Base-by-base conservation (phyloP, 2,888 invertebrate species). In the Hypselothyrea guttata region DNA sequence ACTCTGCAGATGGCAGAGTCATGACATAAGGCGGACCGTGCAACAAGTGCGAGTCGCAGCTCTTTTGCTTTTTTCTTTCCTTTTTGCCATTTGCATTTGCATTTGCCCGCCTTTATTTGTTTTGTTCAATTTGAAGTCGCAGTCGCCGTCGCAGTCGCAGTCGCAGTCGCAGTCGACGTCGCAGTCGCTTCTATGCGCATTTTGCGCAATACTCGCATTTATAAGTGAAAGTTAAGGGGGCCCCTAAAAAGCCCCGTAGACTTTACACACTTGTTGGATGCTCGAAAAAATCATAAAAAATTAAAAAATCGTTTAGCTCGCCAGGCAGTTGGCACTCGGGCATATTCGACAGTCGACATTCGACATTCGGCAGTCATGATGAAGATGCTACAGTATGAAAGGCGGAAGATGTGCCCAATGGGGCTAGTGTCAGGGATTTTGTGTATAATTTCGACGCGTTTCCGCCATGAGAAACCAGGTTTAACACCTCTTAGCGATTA, bases 401-500 rank as follows among this genome's bases (percentile, higher is more conserved):
- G 3, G 49, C 49, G 54, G 49, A 54, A 54, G 41, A 42, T 13
- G 48, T 12, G 31, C 45, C 11, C n/a, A 38, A 44, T 31, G 38
- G 22, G 22, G 22, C 22, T 22, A 22, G 22, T 22, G 22, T 5
- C 22, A 22, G 22, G 5, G 22, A 22, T 22, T 22, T 22, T 2
- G 22, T 22, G 22, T 5, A 22, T 22, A 22, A 22, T 22, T 22
- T 49, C 38, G 38, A 31, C 31, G 35, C 33, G 31, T 41, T 44
- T 44, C 46, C 47, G 53, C 38, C 34, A 48, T 38, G 42, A 35
- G 28, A 42, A 37, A 22, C 59, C 11, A 35, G 33, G 56, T 47
- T 55, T 41, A 69, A 57, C 76, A 72, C 76, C 68, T 72, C 63
- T 44, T 47, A 42, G 55, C 63, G 52, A 69, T 73, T 76, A 63